phyloP scores from a whole-genome alignment of 1,140 invertebrate species.

The Chrysoperla carnea region DNA sequence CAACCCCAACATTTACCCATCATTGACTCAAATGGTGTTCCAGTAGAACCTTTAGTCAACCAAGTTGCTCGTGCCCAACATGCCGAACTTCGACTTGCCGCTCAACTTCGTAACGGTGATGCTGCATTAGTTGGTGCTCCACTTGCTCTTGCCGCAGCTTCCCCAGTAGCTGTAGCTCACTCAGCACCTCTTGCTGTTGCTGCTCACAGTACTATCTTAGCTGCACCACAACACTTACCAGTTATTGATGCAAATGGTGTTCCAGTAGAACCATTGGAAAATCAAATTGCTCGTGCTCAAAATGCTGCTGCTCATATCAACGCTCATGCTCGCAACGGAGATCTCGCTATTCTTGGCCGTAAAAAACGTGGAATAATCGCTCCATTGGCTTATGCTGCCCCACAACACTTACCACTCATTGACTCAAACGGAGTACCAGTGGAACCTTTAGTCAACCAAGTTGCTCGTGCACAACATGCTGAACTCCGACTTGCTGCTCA shows the following conservation, averaged over 20 bases:
- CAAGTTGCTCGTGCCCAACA: slow-evolving; percentile 6
- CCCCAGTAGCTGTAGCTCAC: too few species aligned
- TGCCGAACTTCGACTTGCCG: neutral
- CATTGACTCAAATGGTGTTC: slow-evolving; percentile 16
- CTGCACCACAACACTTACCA: slow-evolving; percentile 4
- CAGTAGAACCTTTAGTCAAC: slow-evolving; percentile 18
- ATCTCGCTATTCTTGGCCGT: neutral
- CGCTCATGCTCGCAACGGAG: slow-evolving; percentile 20
- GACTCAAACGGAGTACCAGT: slow-evolving; percentile 9
- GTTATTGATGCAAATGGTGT: slow-evolving; percentile 1
- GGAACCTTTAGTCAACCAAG: too few species aligned
- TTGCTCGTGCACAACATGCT: too few species aligned
- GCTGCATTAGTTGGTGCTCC: slow-evolving; percentile 1
- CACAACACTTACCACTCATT: neutral
- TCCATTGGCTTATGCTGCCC: too few species aligned
- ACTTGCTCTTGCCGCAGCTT: slow-evolving; percentile 14
- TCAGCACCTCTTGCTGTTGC: too few species aligned
- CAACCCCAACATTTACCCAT: neutral
- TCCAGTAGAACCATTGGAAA: slow-evolving; percentile 31
- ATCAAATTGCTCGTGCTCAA: slow-evolving; percentile 32
- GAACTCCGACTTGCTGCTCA: too few species aligned
- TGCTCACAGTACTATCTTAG: slow-evolving; percentile 1
- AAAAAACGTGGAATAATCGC: too few species aligned
- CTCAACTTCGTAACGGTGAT: neutral
- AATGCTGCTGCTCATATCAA: slow-evolving; percentile 35